Evolutionary conservation across 2,113 vertebrate genomes (phyloP), one percentile per base, ranked within the genome.

Genomic region (Gopherus evgoodei): DNA sequence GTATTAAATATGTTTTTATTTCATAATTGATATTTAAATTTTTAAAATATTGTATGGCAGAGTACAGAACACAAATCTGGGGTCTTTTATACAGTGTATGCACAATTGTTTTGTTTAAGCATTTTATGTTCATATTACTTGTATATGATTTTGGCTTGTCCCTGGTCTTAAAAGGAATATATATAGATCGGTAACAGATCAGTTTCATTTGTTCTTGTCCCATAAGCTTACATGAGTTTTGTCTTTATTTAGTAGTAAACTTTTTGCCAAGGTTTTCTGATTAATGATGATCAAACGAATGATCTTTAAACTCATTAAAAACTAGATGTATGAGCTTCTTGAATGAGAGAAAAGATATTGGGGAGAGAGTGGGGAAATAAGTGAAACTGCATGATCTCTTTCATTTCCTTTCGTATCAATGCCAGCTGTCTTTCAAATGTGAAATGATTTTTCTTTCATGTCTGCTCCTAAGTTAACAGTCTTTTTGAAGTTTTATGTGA

Each of bases 361-460:
- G 86, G 85, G 82, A 96, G 92, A 92, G 87, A 81, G 53, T 89
- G 56, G 91, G 50, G 80, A 59, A 93, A 78, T 84, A 88, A 94
- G 59, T 94, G 72, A 93, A 94, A 94, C 97, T 90, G 50, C 87
- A 91, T 90, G 86, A 91, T 97, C 90, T 95, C 86, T 97, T 93
- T 97, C 94, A 96, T 97, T 98, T 97, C 93, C 95, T 97, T 97
- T 93, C 86, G 86, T 95, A 95, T 88, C 91, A 94, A 93, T 93
- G 91, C 93, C 95, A 97, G 88, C 90, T 97, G 93, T 93, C 96
- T 96, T 96, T 97, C 91, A 97, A 90, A 96, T 96, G 89, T 96
- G 94, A 98, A 98, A 96, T 95, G 21, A 94, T 95, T 98, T 97
- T 96, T 89, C 95, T 97, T 98, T 97, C 95, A 94, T 97, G 84